Conservation (phyloP, 2,113 vertebrate species). For the Phalacrocorax brasilianus region DNA sequence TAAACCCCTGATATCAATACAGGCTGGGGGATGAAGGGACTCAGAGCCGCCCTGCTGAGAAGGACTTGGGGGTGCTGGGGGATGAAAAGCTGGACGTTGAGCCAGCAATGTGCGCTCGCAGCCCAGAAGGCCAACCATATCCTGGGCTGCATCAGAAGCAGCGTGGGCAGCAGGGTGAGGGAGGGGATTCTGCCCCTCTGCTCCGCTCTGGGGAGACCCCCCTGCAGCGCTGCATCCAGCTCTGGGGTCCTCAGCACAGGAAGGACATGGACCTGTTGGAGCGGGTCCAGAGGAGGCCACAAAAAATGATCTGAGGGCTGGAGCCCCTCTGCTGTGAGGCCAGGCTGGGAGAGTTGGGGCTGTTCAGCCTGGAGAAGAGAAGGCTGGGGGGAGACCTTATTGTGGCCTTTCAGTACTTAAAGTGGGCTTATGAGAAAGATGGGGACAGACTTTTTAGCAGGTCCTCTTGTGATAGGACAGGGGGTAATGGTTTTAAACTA, state of each 20-base stretch:
- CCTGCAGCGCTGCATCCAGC: background rate
- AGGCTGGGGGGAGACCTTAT: too few species aligned
- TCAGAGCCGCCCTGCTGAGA: background rate
- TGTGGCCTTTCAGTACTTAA: too few species aligned
- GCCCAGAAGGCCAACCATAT: background rate
- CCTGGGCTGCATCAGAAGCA: too few species aligned
- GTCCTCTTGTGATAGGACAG: background rate
- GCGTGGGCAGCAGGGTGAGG: background rate
- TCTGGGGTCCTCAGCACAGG: background rate
- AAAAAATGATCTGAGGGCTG: background rate
- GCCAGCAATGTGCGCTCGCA: background rate
- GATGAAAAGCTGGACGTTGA: background rate
- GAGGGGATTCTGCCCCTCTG: background rate
- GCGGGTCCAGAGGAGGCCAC: rapidly evolving
- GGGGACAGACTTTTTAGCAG: background rate
- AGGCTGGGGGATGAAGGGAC: background rate
- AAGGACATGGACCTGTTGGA: background rate
- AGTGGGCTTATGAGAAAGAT: too few species aligned
- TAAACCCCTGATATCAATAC: background rate
- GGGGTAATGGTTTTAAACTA: background rate
- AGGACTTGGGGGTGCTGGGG: background rate
- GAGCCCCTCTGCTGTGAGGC: background rate
- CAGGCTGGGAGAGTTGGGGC: too few species aligned
- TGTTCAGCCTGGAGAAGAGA: too few species aligned
- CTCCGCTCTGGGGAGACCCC: background rate